Percentiles rank a stretch among this genome's conserved stretches.
These are phyloP conservation scores for Chanos chanos DNA, from an alignment of 2,797 vertebrate species.

Conservation along the genomic window DNA sequence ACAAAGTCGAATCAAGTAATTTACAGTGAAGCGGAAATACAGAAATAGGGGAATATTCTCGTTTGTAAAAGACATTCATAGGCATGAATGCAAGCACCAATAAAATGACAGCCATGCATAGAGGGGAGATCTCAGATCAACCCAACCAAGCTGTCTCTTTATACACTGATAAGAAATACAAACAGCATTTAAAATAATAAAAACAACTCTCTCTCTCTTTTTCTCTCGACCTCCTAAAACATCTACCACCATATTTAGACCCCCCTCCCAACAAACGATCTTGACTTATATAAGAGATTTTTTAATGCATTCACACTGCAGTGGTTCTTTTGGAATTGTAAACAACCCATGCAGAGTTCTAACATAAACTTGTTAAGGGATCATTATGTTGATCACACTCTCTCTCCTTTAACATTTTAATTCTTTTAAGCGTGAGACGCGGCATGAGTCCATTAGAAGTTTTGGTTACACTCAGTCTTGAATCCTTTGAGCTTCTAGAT, in stretches of 20 bases:
- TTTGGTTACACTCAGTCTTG: not conserved
- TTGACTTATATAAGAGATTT: not conserved
- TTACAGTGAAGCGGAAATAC: too few relatives aligned
- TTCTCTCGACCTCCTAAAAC: too few relatives aligned
- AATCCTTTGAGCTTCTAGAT: not conserved
- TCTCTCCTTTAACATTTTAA: not conserved
- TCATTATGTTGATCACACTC: not conserved
- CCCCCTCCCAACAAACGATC: not conserved
- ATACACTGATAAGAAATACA: constrained; percentile 8
- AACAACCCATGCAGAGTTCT: constrained; percentile 14
- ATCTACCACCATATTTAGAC: constrained; percentile 14
- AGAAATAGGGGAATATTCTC: too few relatives aligned
- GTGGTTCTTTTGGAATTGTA: constrained; percentile 16
- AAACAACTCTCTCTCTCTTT: not conserved
- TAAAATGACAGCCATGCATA: constrained; percentile 29
- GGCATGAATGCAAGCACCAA: constrained; percentile 37
- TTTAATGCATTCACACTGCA: not conserved
- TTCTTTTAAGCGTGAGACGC: not conserved
- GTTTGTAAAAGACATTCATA: constrained; percentile 32
- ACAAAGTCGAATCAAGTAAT: constrained; percentile 3
- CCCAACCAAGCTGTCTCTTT: not conserved
- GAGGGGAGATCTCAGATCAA: constrained; percentile 3
- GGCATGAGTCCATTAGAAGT: not conserved
- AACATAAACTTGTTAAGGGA: constrained; percentile 3
- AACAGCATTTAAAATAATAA: constrained; percentile 13